Percentiles rank a stretch among this genome's conserved stretches.
Conservation (phyloP, 2,888 invertebrate genomes). For the Hydrotaea cyrtoneurina region DNA sequence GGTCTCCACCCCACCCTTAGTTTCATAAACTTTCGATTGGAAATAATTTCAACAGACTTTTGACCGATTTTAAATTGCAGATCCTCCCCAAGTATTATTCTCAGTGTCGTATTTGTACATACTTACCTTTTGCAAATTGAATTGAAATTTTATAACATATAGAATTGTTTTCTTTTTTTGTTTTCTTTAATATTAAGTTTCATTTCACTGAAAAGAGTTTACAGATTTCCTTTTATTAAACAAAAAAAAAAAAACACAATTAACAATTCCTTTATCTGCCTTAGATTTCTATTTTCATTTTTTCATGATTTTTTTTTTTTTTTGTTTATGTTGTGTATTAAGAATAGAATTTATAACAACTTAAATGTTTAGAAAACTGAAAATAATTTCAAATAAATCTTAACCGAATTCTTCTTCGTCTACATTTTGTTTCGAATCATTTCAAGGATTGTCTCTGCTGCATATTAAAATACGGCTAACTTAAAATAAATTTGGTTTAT, state of each 20-base stretch:
- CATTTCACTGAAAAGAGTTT: constrained; percentile 31
- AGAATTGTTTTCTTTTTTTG: not conserved
- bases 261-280: constrained; percentile 51
- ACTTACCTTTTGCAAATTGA: not conserved
- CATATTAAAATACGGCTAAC: constrained; percentile 32
- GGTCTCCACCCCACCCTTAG: too few relatives aligned
- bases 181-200: constrained; percentile 19
- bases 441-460: constrained; percentile 60
- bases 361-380: not conserved
- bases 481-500: constrained; percentile 29
- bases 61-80: too few relatives aligned
- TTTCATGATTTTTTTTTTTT: not conserved
- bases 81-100: too few relatives aligned
- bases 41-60: too few relatives aligned
- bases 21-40: too few relatives aligned
- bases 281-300: not conserved
- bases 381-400: not conserved
- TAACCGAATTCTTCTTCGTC: constrained; percentile 28
- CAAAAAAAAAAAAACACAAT: constrained; percentile 47
- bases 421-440: constrained; percentile 48
- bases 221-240: constrained; percentile 34
- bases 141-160: too few relatives aligned
- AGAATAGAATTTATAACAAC: constrained; percentile 12
- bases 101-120: too few relatives aligned
- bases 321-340: not conserved